Percentiles rank a stretch among this genome's conserved stretches.
Evolutionary conservation across 1,140 invertebrate genomes (phyloP).

Genomic region (Protaetia brevitarsis): DNA sequence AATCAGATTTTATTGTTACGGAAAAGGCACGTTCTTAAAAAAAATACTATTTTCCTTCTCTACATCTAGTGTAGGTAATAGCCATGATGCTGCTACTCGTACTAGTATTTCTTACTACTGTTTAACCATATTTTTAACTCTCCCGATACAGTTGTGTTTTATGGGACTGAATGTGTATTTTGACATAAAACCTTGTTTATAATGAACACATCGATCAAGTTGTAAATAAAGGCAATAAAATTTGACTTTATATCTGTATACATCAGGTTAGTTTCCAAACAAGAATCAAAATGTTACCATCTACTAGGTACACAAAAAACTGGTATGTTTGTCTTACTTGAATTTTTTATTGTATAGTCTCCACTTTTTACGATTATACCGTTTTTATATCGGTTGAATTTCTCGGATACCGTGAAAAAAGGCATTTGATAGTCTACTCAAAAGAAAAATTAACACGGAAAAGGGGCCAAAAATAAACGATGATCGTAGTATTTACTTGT

Average conservation of each 20-base stretch:
- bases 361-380: slow-evolving; percentile 16
- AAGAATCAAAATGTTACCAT: slow-evolving; percentile 12
- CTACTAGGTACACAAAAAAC: slow-evolving; percentile 13
- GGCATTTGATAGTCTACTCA: slow-evolving; percentile 10
- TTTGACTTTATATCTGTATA: slow-evolving; percentile 17
- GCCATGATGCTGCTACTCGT: not conserved
- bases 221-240: slow-evolving; percentile 18
- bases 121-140: slow-evolving; percentile 13
- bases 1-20: too few relatives aligned
- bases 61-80: not conserved
- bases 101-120: slow-evolving; percentile 17
- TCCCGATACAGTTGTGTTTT: slow-evolving; percentile 13
- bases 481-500: not conserved
- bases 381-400: slow-evolving; percentile 18
- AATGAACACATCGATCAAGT: slow-evolving; percentile 18
- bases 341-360: slow-evolving; percentile 17
- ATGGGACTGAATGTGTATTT: slow-evolving; percentile 12
- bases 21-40: too few relatives aligned
- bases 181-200: slow-evolving; percentile 18
- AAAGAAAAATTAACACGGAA: slow-evolving; percentile 17
- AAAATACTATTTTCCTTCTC: too few relatives aligned
- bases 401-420: slow-evolving; percentile 12
- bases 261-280: slow-evolving; percentile 17
- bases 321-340: slow-evolving; percentile 14
- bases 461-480: slow-evolving; percentile 2